phyloP scores from a whole-genome alignment of 2,797 vertebrate genomes.

The Astyanax mexicanus region DNA sequence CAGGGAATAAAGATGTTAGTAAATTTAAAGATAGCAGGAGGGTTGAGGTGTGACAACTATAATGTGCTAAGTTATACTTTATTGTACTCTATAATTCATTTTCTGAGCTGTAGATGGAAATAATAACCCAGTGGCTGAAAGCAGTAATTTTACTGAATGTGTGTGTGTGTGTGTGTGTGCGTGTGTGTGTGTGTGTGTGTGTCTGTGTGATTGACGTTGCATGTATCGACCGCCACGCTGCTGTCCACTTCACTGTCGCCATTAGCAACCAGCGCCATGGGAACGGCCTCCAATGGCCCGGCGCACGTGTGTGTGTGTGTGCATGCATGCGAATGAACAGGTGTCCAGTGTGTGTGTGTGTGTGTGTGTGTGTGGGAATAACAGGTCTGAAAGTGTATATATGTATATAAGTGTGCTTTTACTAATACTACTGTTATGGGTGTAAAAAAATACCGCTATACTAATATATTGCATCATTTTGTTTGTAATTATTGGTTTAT shows the following conservation, averaged over 20 bases:
- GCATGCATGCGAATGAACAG: conserved; percentile 52
- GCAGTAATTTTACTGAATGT: background rate
- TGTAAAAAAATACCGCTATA: no score
- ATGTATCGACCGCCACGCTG: conserved; percentile 35
- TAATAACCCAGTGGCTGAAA: background rate
- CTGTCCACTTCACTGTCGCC: conserved; percentile 48
- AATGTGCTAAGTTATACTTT: no score
- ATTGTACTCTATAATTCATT: no score
- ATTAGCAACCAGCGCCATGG: conserved; percentile 60
- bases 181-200: conserved; percentile 6
- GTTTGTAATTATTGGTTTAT: no score
- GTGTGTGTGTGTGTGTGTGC: conserved; percentile 2
- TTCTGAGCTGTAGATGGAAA: background rate
- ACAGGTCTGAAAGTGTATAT: no score
- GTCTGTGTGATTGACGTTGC: conserved; percentile 33
- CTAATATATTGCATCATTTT: no score
- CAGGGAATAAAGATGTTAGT: no score
- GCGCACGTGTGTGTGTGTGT: conserved; percentile 50
- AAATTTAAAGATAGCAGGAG: no score
- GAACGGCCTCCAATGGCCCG: conserved; percentile 38
- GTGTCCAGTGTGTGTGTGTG: conserved; percentile 39
- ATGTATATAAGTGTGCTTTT: conserved; percentile 24
- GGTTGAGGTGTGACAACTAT: no score
- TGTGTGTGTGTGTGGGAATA: conserved; percentile 35
- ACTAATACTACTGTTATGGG: no score